Conservation (phyloP, 2,888 invertebrate genomes). For the Sarcophaga rosellei region DNA sequence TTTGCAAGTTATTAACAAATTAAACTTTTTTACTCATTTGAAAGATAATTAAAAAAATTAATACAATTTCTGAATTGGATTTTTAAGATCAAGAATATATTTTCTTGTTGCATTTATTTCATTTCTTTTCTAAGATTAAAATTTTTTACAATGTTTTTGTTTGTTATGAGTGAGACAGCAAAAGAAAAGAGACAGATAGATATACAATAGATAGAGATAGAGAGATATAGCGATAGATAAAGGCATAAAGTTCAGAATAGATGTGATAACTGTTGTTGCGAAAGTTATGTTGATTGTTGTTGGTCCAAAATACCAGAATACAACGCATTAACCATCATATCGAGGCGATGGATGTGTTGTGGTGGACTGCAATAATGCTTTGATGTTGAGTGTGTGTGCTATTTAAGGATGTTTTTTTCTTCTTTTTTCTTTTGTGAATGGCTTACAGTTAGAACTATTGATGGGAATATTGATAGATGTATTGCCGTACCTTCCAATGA, state of each 20-base stretch:
- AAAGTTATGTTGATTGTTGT: constrained; percentile 64
- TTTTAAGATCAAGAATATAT: constrained; percentile 20
- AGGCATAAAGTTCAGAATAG: constrained; percentile 45
- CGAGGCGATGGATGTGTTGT: constrained; percentile 11
- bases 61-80: neutral
- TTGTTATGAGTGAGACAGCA: constrained; percentile 53
- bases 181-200: constrained; percentile 47
- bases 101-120: neutral
- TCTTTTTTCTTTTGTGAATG: neutral
- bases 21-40: neutral
- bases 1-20: too few relatives aligned
- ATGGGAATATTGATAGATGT: constrained; percentile 14
- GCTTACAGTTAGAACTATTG: neutral
- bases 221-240: constrained; percentile 35
- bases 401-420: neutral
- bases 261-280: constrained; percentile 45
- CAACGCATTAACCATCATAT: constrained; percentile 12
- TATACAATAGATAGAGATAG: constrained; percentile 23
- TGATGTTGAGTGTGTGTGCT: constrained; percentile 60
- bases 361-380: neutral
- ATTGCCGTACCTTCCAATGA: constrained; percentile 3
- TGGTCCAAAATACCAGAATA: constrained; percentile 68
- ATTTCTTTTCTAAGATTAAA: neutral
- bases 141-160: constrained; percentile 61
- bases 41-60: neutral